Percentiles rank a stretch among this genome's conserved stretches.
phyloP scores from a whole-genome alignment of 2,888 invertebrate genomes.

The Macrosiphum euphorbiae region DNA sequence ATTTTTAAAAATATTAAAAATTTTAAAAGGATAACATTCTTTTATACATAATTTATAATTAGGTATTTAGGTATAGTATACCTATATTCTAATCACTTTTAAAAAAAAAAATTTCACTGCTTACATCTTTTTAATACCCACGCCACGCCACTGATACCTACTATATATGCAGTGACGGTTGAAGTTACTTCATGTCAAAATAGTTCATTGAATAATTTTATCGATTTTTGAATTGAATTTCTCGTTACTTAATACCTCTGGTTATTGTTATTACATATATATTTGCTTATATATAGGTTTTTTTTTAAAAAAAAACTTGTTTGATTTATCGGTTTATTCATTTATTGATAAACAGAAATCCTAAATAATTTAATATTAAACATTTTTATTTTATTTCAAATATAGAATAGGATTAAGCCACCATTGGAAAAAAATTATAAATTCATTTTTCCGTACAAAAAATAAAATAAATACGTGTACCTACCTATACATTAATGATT shows the following conservation, averaged over 20 bases:
- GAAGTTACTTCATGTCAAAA: background rate
- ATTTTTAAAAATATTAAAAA: no score
- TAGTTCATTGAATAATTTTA: background rate
- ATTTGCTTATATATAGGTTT: background rate
- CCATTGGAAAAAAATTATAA: background rate
- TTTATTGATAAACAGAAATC: background rate
- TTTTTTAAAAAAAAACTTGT: background rate
- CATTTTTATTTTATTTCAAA: background rate
- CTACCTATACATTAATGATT: background rate
- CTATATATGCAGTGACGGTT: background rate
- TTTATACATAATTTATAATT: no score
- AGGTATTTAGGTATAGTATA: no score
- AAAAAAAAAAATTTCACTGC: no score
- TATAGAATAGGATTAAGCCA: background rate
- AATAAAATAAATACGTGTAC: background rate
- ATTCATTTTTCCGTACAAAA: background rate
- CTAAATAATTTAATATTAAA: background rate
- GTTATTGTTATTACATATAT: background rate
- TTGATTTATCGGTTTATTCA: background rate
- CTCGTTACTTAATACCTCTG: background rate
- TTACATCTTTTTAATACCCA: no score
- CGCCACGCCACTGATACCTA: no score
- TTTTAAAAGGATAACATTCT: no score
- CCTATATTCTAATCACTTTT: no score
- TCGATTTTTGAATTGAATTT: background rate